These are phyloP conservation scores for Cyanistes caeruleus DNA, from an alignment of 2,113 vertebrate species.

Conservation along the genomic window DNA sequence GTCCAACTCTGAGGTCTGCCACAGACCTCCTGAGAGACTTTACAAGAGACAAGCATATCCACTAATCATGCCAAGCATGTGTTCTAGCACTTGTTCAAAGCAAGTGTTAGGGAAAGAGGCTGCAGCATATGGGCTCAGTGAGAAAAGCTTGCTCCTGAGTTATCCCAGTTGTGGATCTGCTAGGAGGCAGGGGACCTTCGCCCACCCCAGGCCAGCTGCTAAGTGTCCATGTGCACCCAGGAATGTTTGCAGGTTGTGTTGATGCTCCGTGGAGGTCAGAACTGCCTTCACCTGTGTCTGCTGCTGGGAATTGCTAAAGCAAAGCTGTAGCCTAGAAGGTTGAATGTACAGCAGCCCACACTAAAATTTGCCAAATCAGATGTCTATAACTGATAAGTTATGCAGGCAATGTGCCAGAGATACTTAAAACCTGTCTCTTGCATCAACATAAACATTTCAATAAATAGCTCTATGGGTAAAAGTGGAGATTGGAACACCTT, in stretches of 20 bases:
- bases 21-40: neutral
- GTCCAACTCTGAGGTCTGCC: neutral
- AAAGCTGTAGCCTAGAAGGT: neutral
- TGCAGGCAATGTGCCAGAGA: neutral
- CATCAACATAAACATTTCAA: neutral
- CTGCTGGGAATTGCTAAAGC: neutral
- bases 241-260: neutral
- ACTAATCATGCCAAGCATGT: neutral
- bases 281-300: accelerated
- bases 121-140: neutral
- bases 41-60: neutral
- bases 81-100: neutral
- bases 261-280: neutral
- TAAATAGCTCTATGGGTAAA: neutral
- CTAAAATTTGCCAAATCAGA: neutral
- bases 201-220: neutral
- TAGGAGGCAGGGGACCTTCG: neutral
- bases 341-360: neutral
- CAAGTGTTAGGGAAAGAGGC: neutral
- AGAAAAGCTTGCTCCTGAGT: neutral
- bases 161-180: neutral
- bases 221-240: accelerated
- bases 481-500: neutral
- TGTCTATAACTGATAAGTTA: neutral
- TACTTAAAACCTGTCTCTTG: neutral